phyloP scores from a whole-genome alignment of 1,140 invertebrate species.

The honey bee (Apis mellifera) region DNA sequence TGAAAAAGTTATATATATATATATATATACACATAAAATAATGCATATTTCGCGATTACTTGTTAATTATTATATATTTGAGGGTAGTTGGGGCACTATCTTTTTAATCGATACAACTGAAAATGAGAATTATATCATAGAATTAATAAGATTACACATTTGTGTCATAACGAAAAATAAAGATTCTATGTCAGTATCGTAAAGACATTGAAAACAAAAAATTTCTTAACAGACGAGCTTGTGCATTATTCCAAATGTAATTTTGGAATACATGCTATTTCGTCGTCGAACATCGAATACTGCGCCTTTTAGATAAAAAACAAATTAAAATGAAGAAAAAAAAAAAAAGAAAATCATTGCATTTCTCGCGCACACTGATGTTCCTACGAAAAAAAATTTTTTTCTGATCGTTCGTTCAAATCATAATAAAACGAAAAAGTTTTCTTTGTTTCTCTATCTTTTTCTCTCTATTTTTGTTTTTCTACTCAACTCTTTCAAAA shows the following conservation, averaged over 20 bases:
- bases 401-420: conserved; percentile 26
- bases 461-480: too few species aligned
- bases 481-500: conserved; percentile 5
- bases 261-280: not conserved
- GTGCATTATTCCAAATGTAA: not conserved
- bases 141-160: not conserved
- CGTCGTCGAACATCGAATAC: conserved; percentile 10
- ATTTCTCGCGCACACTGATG: conserved; percentile 48
- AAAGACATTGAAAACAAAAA: not conserved
- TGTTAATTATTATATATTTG: conserved; percentile 66
- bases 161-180: not conserved
- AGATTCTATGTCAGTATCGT: not conserved
- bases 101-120: conserved; percentile 44
- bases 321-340: not conserved
- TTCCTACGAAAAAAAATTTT: conserved; percentile 39
- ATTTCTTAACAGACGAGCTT: not conserved
- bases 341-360: not conserved
- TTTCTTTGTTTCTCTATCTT: conserved; percentile 4
- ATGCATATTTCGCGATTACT: conserved; percentile 68
- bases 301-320: not conserved
- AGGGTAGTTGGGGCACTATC: conserved; percentile 65
- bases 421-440: conserved; percentile 23
- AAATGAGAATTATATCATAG: conserved; percentile 9
- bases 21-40: conserved; percentile 62
- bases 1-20: conserved; percentile 53